phyloP scores from a whole-genome alignment of 2,797 vertebrate species.

The Tympanoctomys barrerae region DNA sequence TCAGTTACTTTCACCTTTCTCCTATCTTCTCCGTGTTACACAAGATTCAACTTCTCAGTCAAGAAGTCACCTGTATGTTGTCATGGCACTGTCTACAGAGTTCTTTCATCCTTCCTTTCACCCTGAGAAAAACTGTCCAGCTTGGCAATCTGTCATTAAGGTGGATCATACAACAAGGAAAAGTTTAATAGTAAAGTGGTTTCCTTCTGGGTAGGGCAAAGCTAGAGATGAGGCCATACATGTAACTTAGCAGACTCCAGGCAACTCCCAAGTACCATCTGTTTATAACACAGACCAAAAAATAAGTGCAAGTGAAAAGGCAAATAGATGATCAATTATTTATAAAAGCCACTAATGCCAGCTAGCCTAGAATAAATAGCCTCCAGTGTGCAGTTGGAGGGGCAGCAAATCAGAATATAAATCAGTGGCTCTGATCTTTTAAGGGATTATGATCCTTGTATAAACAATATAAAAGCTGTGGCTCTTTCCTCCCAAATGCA shows the following conservation, averaged over 20 bases:
- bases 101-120: background rate
- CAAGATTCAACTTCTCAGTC: background rate
- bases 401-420: background rate
- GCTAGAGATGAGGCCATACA: background rate
- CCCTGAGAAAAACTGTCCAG: background rate
- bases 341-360: background rate
- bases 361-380: background rate
- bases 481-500: background rate
- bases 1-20: background rate
- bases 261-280: background rate
- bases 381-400: background rate
- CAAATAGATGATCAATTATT: constrained; percentile 16
- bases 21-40: background rate
- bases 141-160: background rate
- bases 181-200: background rate
- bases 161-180: background rate
- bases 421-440: background rate
- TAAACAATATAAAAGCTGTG: background rate
- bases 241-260: background rate
- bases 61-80: background rate
- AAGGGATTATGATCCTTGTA: background rate
- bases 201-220: background rate
- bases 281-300: constrained; percentile 11
- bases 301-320: background rate
- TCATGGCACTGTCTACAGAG: background rate